phyloP scores from a whole-genome alignment of 1,140 invertebrate species.

The Meloidogyne floridensis region DNA sequence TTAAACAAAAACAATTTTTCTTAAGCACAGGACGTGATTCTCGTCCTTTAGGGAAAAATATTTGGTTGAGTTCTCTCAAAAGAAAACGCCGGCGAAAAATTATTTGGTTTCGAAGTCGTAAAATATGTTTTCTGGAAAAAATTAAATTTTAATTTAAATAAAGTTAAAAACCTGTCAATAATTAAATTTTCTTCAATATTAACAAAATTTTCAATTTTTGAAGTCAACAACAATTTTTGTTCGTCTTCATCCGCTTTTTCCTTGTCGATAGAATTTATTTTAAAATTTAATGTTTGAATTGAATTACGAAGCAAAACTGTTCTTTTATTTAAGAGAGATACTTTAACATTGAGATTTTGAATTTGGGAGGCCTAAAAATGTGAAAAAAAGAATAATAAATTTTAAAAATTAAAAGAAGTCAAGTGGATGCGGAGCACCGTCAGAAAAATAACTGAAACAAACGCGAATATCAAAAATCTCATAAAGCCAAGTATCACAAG shows the following conservation, averaged over 20 bases:
- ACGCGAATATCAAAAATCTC: too few relatives aligned
- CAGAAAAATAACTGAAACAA: too few relatives aligned
- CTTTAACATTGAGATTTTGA: conserved; percentile 29
- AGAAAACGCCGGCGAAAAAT: conserved; percentile 48
- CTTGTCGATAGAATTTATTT: neutral
- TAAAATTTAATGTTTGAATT: conserved; percentile 19
- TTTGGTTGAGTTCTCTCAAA: conserved; percentile 31
- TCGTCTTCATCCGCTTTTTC: neutral
- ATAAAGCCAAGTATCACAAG: too few relatives aligned
- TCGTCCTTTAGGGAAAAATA: neutral
- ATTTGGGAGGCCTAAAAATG: conserved; percentile 34
- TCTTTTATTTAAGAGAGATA: conserved; percentile 23
- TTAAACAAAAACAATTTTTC: conserved; percentile 40
- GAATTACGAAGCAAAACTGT: conserved; percentile 10
- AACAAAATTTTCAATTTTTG: neutral
- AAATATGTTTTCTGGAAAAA: conserved; percentile 29
- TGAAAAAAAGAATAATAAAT: neutral
- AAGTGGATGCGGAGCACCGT: too few relatives aligned
- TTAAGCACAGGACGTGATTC: conserved; percentile 31
- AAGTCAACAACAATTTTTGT: neutral
- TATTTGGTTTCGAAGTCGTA: conserved; percentile 44
- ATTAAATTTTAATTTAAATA: conserved; percentile 16
- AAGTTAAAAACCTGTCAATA: neutral
- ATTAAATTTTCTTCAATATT: conserved; percentile 12
- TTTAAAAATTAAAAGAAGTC: too few relatives aligned